Evolutionary conservation across 2,113 vertebrate genomes (phyloP).

Genomic region (Lates calcarifer): DNA sequence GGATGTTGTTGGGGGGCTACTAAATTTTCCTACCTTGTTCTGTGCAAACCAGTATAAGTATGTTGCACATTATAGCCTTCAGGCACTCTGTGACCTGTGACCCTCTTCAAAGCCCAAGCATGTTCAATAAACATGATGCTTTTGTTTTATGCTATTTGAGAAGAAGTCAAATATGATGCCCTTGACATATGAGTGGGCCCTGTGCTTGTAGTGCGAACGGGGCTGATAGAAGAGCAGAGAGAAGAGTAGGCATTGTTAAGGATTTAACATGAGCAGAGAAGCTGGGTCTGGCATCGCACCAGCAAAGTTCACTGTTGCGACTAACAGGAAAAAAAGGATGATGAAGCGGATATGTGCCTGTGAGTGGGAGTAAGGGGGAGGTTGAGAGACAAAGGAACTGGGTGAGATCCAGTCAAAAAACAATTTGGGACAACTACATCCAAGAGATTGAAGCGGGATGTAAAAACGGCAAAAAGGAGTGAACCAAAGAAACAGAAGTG

Average conservation of each 20-base stretch:
- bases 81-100: conserved; percentile 9
- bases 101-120: conserved; percentile 21
- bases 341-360: conserved; percentile 17
- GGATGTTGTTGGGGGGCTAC: not conserved
- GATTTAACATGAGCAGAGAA: conserved; percentile 9
- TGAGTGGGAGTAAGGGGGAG: conserved; percentile 26
- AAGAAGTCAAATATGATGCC: conserved; percentile 1
- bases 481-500: conserved; percentile 1
- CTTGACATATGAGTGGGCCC: conserved; percentile 22
- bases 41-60: not conserved
- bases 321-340: not conserved
- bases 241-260: not conserved
- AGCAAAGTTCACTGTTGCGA: conserved; percentile 17
- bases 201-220: conserved; percentile 19
- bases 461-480: not conserved
- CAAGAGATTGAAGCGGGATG: not conserved
- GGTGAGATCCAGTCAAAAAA: conserved; percentile 9
- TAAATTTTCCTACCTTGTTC: not conserved
- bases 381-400: conserved; percentile 24
- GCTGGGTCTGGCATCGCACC: not conserved
- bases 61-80: not conserved
- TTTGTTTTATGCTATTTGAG: conserved; percentile 20
- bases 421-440: conserved; percentile 10
- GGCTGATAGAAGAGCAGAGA: not conserved
- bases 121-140: conserved; percentile 30